phyloP scores from a whole-genome alignment of 2,888 invertebrate species.

The Caenorhabditis macrosperma region DNA sequence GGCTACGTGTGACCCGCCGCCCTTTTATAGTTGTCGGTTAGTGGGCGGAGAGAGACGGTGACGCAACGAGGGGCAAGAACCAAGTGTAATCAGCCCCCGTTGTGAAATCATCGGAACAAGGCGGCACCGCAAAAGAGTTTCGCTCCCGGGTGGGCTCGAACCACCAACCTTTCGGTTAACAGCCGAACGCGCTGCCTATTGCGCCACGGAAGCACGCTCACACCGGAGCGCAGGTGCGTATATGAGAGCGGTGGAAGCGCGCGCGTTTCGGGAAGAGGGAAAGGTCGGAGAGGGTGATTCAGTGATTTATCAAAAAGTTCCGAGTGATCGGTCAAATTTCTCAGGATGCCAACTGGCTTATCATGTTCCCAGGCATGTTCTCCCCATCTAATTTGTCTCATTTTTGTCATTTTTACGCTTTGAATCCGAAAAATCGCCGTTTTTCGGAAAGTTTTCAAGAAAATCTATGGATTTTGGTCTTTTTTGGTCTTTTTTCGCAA shows the following conservation, averaged over 20 bases:
- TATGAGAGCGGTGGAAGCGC: neutral
- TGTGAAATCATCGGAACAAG: conserved; percentile 1
- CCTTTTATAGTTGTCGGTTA: neutral
- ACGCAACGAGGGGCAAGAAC: conserved; percentile 3
- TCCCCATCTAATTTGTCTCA: too few relatives aligned
- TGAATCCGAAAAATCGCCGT: too few relatives aligned
- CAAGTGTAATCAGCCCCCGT: conserved; percentile 4
- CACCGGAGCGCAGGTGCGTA: neutral
- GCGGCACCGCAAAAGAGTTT: conserved; percentile 42
- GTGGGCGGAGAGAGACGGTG: neutral
- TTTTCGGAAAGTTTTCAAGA: too few relatives aligned
- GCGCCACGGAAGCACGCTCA: conserved; percentile 69
- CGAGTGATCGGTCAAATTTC: conserved; percentile 11
- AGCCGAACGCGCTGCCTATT: conserved; percentile 79
- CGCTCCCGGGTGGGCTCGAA: conserved; percentile 79
- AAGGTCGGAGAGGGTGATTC: neutral
- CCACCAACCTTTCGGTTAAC: conserved; percentile 80
- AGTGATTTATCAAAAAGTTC: neutral
- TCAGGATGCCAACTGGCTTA: neutral
- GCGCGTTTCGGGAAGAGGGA: neutral
- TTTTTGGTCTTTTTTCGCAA: too few relatives aligned
- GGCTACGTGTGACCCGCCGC: neutral
- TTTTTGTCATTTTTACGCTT: too few relatives aligned
- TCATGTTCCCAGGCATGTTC: too few relatives aligned
- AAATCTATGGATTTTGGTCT: too few relatives aligned